These are phyloP conservation scores for Lycodopsis pacificus DNA, from an alignment of 2,797 vertebrate genomes.

Conservation along the genomic window DNA sequence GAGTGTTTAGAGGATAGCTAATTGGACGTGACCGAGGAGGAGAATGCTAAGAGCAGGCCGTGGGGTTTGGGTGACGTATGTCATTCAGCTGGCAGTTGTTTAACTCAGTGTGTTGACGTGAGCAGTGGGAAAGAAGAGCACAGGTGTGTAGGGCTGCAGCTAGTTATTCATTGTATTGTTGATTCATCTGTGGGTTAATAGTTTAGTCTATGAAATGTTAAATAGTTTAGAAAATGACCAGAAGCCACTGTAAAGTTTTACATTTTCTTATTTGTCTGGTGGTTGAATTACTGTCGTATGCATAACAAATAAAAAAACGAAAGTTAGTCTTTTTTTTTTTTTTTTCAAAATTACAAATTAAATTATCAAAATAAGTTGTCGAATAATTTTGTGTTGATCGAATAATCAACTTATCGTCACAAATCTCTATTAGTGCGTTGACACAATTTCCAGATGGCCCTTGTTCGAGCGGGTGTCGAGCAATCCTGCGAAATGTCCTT, in stretches of 20 bases:
- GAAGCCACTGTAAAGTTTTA: neutral
- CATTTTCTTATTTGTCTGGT: neutral
- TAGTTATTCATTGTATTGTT: neutral
- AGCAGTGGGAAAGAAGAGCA: neutral
- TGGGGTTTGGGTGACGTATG: conserved; percentile 52
- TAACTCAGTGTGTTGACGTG: conserved; percentile 21
- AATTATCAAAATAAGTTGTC: neutral
- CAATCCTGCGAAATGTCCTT: neutral
- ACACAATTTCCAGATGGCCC: neutral
- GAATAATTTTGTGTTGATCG: neutral
- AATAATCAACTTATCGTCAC: neutral
- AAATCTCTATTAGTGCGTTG: conserved; percentile 10
- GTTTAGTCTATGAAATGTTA: neutral
- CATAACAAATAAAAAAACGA: neutral
- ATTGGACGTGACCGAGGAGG: conserved; percentile 81
- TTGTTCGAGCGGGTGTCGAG: neutral
- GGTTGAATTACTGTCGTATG: neutral
- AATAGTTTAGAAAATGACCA: neutral
- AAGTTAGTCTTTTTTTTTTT: neutral
- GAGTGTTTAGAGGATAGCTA: conserved; percentile 79
- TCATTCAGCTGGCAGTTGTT: conserved; percentile 60
- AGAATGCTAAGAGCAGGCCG: conserved; percentile 71
- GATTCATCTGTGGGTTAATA: neutral
- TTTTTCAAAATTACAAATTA: neutral
- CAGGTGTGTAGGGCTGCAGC: conserved; percentile 17